Evolutionary conservation across 2,797 vertebrate genomes (phyloP).

Genomic region (Tympanoctomys barrerae): DNA sequence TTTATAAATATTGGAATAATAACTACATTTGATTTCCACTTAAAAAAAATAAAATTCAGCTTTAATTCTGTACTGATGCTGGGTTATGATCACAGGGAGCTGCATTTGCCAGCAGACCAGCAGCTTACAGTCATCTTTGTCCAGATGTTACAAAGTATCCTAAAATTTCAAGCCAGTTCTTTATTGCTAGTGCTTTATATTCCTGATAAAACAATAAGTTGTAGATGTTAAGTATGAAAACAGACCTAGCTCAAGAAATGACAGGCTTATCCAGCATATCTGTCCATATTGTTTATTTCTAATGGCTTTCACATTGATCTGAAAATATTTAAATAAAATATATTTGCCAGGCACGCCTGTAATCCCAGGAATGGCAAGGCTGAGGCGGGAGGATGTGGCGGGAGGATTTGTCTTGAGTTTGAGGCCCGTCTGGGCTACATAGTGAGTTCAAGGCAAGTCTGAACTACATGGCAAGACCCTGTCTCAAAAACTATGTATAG

Average conservation of each 20-base stretch:
- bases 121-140: not conserved
- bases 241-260: constrained; percentile 33
- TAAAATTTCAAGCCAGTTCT: constrained; percentile 4
- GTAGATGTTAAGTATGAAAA: not conserved
- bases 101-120: not conserved
- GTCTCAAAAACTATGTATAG: not conserved
- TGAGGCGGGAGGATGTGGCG: not conserved
- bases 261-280: not conserved
- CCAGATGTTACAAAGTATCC: not conserved
- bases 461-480: not conserved
- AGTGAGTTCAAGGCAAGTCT: not conserved
- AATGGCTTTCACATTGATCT: constrained; percentile 37
- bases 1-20: no score
- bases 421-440: no score
- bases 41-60: not conserved
- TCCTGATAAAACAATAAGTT: not conserved
- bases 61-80: not conserved
- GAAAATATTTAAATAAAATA: constrained; percentile 27
- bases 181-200: not conserved
- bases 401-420: not conserved
- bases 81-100: not conserved
- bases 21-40: no score
- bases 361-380: not conserved
- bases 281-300: constrained; percentile 21
- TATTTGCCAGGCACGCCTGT: not conserved